A percentile compares a stretch with the other conserved stretches of the same genome.
Evolutionary conservation across 2,888 invertebrate genomes (phyloP).

Genomic region (Meghimatium bilineatum): DNA sequence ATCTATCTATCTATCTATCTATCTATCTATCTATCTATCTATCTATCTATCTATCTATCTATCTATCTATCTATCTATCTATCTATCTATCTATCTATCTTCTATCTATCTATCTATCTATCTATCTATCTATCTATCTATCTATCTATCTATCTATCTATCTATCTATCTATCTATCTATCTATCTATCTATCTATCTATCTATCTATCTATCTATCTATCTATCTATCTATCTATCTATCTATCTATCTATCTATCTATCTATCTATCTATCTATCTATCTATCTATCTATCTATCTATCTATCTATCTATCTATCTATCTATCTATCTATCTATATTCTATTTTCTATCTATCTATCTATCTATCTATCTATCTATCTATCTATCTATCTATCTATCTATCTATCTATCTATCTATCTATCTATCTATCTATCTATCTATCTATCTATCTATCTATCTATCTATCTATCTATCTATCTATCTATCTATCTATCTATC

Average conservation of each 20-base stretch:
- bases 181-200: neutral
- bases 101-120: neutral
- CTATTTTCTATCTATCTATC: neutral
- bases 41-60: neutral
- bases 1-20: conserved; percentile 3
- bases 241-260: neutral
- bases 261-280: neutral
- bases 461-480: conserved; percentile 8
- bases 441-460: neutral
- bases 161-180: neutral
- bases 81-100: too few species aligned
- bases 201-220: neutral
- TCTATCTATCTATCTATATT: neutral
- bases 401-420: neutral
- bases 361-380: neutral
- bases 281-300: neutral
- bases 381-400: neutral
- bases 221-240: neutral
- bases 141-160: neutral
- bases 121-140: neutral
- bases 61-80: neutral
- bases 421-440: neutral
- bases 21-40: conserved; percentile 13
- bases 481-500: conserved; percentile 13
- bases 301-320: neutral